Evolutionary conservation across 2,797 vertebrate species (phyloP).

Genomic region (Fringilla coelebs): DNA sequence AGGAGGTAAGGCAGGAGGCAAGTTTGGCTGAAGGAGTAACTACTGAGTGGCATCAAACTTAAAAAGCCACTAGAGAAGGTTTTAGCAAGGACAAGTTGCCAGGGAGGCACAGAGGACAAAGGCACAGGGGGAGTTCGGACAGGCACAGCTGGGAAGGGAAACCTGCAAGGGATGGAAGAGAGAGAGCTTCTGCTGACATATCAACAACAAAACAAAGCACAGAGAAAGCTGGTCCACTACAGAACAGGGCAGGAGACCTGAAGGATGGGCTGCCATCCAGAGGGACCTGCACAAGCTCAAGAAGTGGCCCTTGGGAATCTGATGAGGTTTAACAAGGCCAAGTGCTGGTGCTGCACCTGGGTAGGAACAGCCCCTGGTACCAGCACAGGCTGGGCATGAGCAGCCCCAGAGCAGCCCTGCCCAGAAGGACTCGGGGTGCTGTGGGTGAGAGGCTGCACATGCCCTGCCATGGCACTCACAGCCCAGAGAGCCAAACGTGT

Average conservation of each 20-base stretch:
- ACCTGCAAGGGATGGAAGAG: background rate
- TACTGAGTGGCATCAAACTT: background rate
- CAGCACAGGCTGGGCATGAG: background rate
- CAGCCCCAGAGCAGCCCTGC: background rate
- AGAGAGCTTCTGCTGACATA: background rate
- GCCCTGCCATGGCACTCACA: accelerated
- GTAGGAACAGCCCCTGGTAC: accelerated
- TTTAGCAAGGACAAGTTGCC: background rate
- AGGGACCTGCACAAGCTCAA: accelerated
- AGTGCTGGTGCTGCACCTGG: background rate
- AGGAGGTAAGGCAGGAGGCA: background rate
- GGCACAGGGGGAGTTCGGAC: background rate
- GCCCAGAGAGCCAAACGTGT: background rate
- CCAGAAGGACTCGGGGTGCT: background rate
- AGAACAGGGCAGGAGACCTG: background rate
- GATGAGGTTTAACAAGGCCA: background rate
- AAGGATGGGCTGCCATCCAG: background rate
- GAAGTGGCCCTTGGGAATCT: too few relatives aligned
- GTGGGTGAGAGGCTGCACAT: background rate
- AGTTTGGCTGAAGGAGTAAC: background rate
- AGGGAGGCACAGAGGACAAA: background rate
- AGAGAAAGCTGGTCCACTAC: background rate
- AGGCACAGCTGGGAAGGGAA: background rate
- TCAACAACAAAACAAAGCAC: background rate
- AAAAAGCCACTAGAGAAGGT: background rate